phyloP scores from a whole-genome alignment of 2,113 vertebrate genomes.

The Phalacrocorax carbo region DNA sequence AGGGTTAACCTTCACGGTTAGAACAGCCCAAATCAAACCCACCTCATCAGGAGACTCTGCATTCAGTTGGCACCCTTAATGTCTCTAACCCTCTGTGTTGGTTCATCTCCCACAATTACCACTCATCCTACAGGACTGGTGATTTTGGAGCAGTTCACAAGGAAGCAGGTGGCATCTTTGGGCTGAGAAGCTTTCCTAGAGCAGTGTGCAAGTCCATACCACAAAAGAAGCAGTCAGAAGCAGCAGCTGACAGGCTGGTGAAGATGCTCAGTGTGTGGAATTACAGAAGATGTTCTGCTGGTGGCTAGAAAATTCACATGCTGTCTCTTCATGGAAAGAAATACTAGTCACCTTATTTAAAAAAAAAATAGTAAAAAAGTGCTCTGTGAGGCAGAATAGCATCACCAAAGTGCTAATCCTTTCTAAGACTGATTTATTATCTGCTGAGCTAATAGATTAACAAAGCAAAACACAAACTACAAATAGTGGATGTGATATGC shows the following conservation, averaged over 20 bases:
- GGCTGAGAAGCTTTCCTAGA: neutral
- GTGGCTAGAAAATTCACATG: neutral
- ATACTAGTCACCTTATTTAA: neutral
- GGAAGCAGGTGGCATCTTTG: neutral
- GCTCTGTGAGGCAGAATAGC: neutral
- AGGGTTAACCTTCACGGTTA: neutral
- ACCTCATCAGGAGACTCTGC: neutral
- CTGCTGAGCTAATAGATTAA: constrained; percentile 19
- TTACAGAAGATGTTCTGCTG: neutral
- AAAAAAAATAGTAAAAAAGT: neutral
- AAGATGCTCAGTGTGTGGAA: neutral
- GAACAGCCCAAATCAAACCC: neutral
- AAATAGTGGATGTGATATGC: neutral
- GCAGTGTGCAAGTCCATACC: neutral
- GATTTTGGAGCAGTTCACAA: neutral
- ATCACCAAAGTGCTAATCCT: constrained; percentile 8
- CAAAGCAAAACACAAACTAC: constrained; percentile 22
- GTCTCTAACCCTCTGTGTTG: neutral
- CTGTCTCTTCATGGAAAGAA: neutral
- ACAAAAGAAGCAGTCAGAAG: neutral
- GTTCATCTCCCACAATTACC: neutral
- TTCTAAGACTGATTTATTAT: constrained; percentile 33
- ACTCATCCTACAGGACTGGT: neutral
- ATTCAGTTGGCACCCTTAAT: neutral
- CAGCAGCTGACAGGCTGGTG: neutral